Base-by-base conservation (phyloP, 2,797 vertebrate genomes). In the Bryconaethiops microstoma region DNA sequence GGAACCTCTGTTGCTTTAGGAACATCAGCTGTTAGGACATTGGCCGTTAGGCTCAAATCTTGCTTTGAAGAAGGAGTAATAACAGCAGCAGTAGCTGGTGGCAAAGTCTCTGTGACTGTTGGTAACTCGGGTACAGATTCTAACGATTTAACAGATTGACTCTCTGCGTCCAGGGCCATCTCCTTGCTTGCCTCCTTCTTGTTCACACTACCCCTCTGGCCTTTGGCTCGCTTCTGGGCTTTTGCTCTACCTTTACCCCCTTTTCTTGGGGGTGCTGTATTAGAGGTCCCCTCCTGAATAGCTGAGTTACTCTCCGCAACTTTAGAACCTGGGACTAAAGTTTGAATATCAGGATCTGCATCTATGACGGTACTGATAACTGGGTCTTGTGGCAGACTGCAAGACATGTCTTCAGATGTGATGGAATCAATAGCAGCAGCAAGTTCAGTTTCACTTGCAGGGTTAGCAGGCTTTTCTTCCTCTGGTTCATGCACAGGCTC, bases 361-460 rank as follows among this genome's bases (percentile, higher is more conserved):
- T 92, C 91, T 0, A 94, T 76, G 74, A 93, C 94, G 10, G 95
- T 87, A 72, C 89, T 93, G 8, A 94, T 88, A 0, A 93, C 88
- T 78, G 95, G 93, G 57, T 96, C 87, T 84, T 88, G 92, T 8
- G 90, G 69, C 57, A 92, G 12, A 2, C 87, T 4, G 35, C 81
- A 94, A 57, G 94, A 88, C 77, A 92, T 83, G 35, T 97, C 96
- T 5, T 93, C 96, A 57, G 91, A 90, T 55, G 97, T 99, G 84
- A 99, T 99, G 16, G 98, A 99, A 69, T 97, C 96, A 0, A 99
- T 99, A 70, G 98, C 98, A 0, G 97, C 97, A 5, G 98, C 98
- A 77, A 99, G 94, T 86, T 99, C 97, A 0, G 96, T 98, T 85
- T 99, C 98, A 2, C 95, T 98, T 0, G 97, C 96, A 76, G 97